phyloP scores from a whole-genome alignment of 2,888 invertebrate genomes.

The Molanna angustata region DNA sequence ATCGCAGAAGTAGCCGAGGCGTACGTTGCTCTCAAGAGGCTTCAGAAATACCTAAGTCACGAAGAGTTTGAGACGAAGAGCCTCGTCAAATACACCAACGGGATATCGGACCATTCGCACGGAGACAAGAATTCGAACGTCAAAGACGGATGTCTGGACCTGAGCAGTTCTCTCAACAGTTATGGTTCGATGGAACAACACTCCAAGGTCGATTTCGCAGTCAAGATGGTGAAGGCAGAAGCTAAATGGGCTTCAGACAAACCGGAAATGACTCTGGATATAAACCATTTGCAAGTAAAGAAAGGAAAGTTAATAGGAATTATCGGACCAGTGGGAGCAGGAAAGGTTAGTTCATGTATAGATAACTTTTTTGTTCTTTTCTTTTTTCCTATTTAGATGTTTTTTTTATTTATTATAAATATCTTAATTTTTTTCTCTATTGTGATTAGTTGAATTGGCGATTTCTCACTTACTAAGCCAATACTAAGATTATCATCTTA shows the following conservation, averaged over 20 bases:
- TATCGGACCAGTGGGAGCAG: constrained; percentile 74
- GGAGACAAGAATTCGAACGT: not conserved
- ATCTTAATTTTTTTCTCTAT: too few species aligned
- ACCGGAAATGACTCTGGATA: constrained; percentile 51
- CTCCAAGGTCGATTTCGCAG: not conserved
- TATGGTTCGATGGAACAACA: too few species aligned
- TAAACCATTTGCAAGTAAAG: constrained; percentile 53
- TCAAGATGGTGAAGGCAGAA: constrained; percentile 35
- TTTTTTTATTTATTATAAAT: too few species aligned
- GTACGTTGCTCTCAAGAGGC: constrained; percentile 47
- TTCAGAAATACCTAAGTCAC: constrained; percentile 45
- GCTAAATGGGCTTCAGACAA: constrained; percentile 55
- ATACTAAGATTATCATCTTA: too few species aligned
- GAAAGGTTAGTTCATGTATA: constrained; percentile 55
- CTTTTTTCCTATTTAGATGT: too few species aligned
- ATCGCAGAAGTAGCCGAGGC: constrained; percentile 57
- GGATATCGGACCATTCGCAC: not conserved
- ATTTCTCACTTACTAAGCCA: too few species aligned
- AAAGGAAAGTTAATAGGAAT: constrained; percentile 64
- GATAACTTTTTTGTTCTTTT: too few species aligned
- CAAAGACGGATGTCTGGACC: not conserved
- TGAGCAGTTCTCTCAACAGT: too few species aligned
- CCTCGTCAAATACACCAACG: not conserved
- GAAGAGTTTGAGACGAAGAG: constrained; percentile 23
- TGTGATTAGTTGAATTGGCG: too few species aligned